Base-by-base conservation (phyloP, 2,888 invertebrate genomes). In the Salticus scenicus region DNA sequence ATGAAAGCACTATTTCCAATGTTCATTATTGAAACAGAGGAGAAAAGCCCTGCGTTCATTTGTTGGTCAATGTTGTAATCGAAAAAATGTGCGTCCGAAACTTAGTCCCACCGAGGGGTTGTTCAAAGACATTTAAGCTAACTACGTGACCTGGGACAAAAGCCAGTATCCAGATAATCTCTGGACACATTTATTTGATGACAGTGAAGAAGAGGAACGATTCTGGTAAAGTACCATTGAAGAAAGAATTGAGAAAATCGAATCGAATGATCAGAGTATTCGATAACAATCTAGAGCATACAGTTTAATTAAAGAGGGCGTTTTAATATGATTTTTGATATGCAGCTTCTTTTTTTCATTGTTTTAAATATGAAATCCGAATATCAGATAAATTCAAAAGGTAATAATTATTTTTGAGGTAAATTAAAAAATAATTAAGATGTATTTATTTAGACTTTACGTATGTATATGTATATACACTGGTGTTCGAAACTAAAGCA, bases 231-330 rank as follows among this genome's bases (percentile, higher is more conserved):
- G 24, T 57, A 24, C 57, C 24, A 57, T 57, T 1, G 17, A 47
- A 57, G 57, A 37, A 4, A 37, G 37, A 7, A 7, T 10, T 2
- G n/a, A 17, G 42, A 17, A 47, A 14, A 47, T 47, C 57, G 24
- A 57, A 24, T 57, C 51, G 42, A 72, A 66, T 24, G 66, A 27
- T 47, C 47, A 31, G 37, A 30, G 57, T 31, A 28, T n/a, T 72
- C 12, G 57, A 33, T 30, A 37, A 7, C n/a, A 14, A 17, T 7
- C 7, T 24, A 27, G 42, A 47, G 2, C 17, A 10, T 47, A 2
- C 42, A 2, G 17, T 5, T 17, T 14, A 17, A 10, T 14, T 8
- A 17, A 2, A 14, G 42, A 47, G 37, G 10, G 10, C 10, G 37
- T 10, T 37, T 4, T 37, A 10, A n/a, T n/a, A n/a, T n/a, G n/a